Evolutionary conservation across 2,888 invertebrate genomes (phyloP).

Genomic region (Trisateles emortualis): DNA sequence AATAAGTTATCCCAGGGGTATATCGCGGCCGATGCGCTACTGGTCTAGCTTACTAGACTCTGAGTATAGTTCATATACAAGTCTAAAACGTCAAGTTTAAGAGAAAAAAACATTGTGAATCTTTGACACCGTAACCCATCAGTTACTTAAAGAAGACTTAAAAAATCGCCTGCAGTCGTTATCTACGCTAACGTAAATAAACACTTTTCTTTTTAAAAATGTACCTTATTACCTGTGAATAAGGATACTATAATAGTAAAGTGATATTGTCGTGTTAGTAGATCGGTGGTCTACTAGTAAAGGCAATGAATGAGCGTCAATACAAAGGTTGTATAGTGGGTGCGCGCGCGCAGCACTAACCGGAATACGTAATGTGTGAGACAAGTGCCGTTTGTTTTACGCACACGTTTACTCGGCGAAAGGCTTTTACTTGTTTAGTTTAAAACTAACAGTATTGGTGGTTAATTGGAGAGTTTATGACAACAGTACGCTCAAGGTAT

Average conservation of each 20-base stretch:
- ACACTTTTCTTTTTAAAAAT: slow-evolving; percentile 7
- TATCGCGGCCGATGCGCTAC: too few relatives aligned
- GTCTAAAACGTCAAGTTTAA: too few relatives aligned
- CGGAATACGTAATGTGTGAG: slow-evolving; percentile 50
- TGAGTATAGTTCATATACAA: too few relatives aligned
- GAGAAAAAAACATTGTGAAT: too few relatives aligned
- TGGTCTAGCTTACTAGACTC: too few relatives aligned
- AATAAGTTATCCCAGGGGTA: too few relatives aligned
- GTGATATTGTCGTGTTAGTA: not conserved
- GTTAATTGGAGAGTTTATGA: not conserved
- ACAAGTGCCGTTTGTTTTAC: slow-evolving; percentile 47
- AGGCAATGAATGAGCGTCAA: slow-evolving; percentile 45
- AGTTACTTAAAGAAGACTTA: slow-evolving; percentile 27
- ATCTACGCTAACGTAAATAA: slow-evolving; percentile 29
- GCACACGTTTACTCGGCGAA: slow-evolving; percentile 1
- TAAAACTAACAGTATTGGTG: slow-evolving; percentile 3
- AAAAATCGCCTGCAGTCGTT: slow-evolving; percentile 15
- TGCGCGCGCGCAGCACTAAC: slow-evolving; percentile 32
- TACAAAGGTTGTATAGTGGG: slow-evolving; percentile 27
- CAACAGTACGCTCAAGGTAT: too few relatives aligned
- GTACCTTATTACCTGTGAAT: slow-evolving; percentile 17
- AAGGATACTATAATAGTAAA: slow-evolving; percentile 7
- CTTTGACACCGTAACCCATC: slow-evolving; percentile 20
- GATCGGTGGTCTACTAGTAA: slow-evolving; percentile 8
- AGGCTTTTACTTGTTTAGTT: slow-evolving; percentile 1